Conservation (phyloP, 2,888 invertebrate species). For the Limnephilus lunatus region DNA sequence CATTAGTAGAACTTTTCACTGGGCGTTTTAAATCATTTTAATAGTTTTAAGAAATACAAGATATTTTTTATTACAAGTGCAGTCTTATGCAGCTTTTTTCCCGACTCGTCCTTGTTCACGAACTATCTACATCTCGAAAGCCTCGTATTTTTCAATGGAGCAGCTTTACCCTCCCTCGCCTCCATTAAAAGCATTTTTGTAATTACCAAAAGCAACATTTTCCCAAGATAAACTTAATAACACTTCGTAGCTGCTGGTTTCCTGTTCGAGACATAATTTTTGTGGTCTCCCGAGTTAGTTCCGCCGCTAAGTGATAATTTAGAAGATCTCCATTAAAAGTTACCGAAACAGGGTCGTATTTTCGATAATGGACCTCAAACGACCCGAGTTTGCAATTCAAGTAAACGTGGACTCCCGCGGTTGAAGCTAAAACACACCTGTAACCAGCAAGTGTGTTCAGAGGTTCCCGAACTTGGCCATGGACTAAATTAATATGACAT, state of each 20-base stretch:
- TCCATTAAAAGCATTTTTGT: neutral
- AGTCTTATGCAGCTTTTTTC: neutral
- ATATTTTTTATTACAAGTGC: neutral
- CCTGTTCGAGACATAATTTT: neutral
- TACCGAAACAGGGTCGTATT: slow-evolving; percentile 7
- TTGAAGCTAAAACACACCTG: slow-evolving; percentile 37
- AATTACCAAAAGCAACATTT: neutral
- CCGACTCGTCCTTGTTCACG: neutral
- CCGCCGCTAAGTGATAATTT: slow-evolving; percentile 16
- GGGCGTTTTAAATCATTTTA: neutral
- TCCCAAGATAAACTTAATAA: neutral
- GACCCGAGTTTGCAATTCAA: slow-evolving; percentile 15
- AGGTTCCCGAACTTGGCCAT: neutral
- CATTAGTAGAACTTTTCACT: neutral
- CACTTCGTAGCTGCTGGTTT: neutral
- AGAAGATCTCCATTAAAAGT: slow-evolving; percentile 36
- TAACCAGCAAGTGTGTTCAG: neutral
- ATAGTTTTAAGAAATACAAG: too few species aligned
- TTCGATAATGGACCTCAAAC: slow-evolving; percentile 44
- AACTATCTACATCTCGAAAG: neutral
- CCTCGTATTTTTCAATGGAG: neutral
- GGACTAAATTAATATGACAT: neutral
- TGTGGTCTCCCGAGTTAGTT: neutral
- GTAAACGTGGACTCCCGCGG: neutral
- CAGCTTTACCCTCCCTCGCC: neutral